phyloP scores from a whole-genome alignment of 2,888 invertebrate genomes.

The Andrena minutula region DNA sequence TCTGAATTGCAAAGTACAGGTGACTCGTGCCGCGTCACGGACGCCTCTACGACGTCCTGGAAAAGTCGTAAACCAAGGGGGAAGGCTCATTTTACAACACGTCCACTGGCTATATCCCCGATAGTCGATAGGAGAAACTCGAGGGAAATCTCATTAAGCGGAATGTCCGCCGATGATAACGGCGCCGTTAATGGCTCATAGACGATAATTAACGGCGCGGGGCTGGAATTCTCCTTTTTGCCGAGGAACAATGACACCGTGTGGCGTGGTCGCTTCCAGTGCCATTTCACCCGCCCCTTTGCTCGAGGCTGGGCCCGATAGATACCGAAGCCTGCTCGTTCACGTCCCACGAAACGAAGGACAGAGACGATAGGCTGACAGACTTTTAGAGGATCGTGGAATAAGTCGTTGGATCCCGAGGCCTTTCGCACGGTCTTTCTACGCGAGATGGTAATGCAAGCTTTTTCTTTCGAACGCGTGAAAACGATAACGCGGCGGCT shows the following conservation, averaged over 20 bases:
- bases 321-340: no score
- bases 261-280: no score
- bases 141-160: slow-evolving; percentile 73
- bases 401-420: slow-evolving; percentile 9
- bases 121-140: slow-evolving; percentile 68
- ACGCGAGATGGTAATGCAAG: neutral
- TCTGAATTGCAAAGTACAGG: slow-evolving; percentile 62
- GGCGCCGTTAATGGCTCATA: slow-evolving; percentile 73
- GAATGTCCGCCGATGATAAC: slow-evolving; percentile 73
- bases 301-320: no score
- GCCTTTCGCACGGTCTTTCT: neutral
- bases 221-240: slow-evolving; percentile 54
- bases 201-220: slow-evolving; percentile 73
- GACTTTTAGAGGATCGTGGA: neutral
- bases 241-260: slow-evolving; percentile 56
- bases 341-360: neutral
- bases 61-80: slow-evolving; percentile 65
- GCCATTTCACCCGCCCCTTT: no score
- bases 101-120: slow-evolving; percentile 36
- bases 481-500: neutral
- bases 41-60: slow-evolving; percentile 45
- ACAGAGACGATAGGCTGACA: neutral
- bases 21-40: slow-evolving; percentile 33
- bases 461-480: neutral
- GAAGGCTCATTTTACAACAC: slow-evolving; percentile 57